Percentiles rank a stretch among this genome's conserved stretches.
Evolutionary conservation across 2,888 invertebrate genomes (phyloP).

Genomic region (Blastobasis adustella): DNA sequence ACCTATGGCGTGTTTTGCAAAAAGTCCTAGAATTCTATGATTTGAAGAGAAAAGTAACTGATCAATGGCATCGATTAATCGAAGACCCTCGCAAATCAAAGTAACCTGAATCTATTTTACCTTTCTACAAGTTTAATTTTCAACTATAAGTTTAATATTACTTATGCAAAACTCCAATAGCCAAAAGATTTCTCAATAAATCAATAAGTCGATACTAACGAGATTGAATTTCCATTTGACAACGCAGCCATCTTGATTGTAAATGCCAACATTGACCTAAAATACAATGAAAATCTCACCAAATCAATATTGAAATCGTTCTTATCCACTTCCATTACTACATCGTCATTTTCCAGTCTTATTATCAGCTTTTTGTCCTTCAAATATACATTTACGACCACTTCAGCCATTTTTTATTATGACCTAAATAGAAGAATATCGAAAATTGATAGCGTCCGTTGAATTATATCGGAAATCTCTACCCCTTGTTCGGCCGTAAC

Average conservation of each 20-base stretch:
- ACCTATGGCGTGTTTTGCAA: too few relatives aligned
- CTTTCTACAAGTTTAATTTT: too few relatives aligned
- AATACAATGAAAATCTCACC: constrained; percentile 36
- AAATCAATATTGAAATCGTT: constrained; percentile 42
- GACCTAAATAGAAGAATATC: constrained; percentile 50
- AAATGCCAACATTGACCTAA: constrained; percentile 1
- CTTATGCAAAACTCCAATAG: too few relatives aligned
- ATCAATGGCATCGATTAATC: too few relatives aligned
- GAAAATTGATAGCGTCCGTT: constrained; percentile 50
- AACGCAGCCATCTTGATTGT: not conserved
- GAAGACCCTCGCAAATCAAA: too few relatives aligned
- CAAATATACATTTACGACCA: constrained; percentile 37
- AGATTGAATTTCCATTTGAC: too few relatives aligned
- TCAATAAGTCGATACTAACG: not conserved
- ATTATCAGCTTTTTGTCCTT: constrained; percentile 31
- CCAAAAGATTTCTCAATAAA: constrained; percentile 3
- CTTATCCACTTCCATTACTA: constrained; percentile 16
- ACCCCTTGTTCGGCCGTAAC: constrained; percentile 53
- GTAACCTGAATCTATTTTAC: too few relatives aligned
- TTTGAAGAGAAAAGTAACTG: too few relatives aligned
- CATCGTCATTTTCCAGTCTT: constrained; percentile 22
- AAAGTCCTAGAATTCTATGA: too few relatives aligned
- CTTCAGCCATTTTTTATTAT: constrained; percentile 32
- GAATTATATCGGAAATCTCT: constrained; percentile 59
- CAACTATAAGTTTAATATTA: too few relatives aligned